Evolutionary conservation across 1,140 invertebrate species (phyloP).

Genomic region (Probaryconus sp.): DNA sequence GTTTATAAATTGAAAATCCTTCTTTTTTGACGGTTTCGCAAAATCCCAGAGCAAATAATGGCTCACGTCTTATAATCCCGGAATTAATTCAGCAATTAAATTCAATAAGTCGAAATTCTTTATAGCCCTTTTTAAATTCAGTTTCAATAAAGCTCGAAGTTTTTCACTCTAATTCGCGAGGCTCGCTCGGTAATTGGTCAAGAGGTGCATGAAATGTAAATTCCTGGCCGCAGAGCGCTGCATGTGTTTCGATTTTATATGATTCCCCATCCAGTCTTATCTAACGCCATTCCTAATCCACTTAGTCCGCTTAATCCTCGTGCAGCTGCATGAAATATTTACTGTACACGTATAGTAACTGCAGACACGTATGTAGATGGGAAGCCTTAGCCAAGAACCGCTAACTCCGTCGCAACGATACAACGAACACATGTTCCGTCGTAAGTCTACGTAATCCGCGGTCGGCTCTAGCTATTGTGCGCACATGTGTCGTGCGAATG

Average conservation of each 20-base stretch:
- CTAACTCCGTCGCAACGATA: conserved; percentile 72
- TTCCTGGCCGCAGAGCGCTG: conserved; percentile 25
- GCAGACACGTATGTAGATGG: conserved; percentile 60
- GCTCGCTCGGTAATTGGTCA: conserved; percentile 38
- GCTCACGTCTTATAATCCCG: too few relatives aligned
- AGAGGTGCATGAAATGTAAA: conserved; percentile 43
- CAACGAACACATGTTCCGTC: conserved; percentile 76
- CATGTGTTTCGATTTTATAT: conserved; percentile 52
- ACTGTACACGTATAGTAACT: conserved; percentile 64
- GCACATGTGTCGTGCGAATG: conserved; percentile 24
- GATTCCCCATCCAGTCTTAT: conserved; percentile 47
- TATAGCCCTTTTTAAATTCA: background rate
- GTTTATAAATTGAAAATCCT: too few relatives aligned
- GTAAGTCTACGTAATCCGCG: conserved; percentile 75
- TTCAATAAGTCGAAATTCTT: too few relatives aligned
- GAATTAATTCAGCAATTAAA: too few relatives aligned
- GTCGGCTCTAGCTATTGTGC: conserved; percentile 66
- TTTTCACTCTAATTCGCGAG: conserved; percentile 14
- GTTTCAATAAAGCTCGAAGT: conserved; percentile 10
- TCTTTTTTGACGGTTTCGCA: too few relatives aligned
- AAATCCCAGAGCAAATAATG: too few relatives aligned
- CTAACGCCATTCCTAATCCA: conserved; percentile 71
- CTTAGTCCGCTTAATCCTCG: conserved; percentile 75
- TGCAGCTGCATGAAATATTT: conserved; percentile 78
- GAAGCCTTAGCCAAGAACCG: conserved; percentile 73